A percentile compares a stretch with the other conserved stretches of the same genome.
Evolutionary conservation across 1,140 invertebrate genomes (phyloP).

Genomic region (Eurosta solidaginis): DNA sequence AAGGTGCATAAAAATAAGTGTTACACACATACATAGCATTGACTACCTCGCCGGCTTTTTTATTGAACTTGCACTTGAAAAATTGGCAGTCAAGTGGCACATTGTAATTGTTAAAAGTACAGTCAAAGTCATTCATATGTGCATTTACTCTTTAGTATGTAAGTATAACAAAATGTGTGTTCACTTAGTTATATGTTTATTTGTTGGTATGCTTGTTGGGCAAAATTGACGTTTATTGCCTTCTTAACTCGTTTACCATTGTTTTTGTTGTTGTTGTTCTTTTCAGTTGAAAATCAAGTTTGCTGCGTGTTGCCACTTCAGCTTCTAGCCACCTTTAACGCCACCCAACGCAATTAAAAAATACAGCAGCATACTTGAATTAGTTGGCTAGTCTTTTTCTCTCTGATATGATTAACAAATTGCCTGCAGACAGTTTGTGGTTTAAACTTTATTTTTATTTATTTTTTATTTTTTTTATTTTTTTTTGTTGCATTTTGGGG

Average conservation of each 20-base stretch:
- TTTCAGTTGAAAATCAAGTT: background rate
- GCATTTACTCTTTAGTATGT: background rate
- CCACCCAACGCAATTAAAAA: background rate
- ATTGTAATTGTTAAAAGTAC: background rate
- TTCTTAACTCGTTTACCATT: background rate
- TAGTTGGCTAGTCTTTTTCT: slow-evolving; percentile 5
- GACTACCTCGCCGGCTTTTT: background rate
- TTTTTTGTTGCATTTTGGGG: background rate
- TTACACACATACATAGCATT: background rate
- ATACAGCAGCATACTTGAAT: background rate
- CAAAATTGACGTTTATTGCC: background rate
- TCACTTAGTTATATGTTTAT: background rate
- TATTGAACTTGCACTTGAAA: slow-evolving; percentile 27
- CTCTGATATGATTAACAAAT: background rate
- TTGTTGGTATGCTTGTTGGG: background rate
- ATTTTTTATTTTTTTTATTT: background rate
- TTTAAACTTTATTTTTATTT: background rate
- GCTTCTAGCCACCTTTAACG: slow-evolving; percentile 17
- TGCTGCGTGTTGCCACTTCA: slow-evolving; percentile 17
- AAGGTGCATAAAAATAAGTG: background rate
- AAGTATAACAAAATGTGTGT: background rate
- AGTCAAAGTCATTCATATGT: background rate
- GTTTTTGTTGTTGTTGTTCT: background rate
- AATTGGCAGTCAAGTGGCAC: slow-evolving; percentile 12
- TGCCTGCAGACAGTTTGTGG: background rate